Base-by-base conservation (phyloP, 2,888 invertebrate genomes). In the Scaptomyza caliginosa region DNA sequence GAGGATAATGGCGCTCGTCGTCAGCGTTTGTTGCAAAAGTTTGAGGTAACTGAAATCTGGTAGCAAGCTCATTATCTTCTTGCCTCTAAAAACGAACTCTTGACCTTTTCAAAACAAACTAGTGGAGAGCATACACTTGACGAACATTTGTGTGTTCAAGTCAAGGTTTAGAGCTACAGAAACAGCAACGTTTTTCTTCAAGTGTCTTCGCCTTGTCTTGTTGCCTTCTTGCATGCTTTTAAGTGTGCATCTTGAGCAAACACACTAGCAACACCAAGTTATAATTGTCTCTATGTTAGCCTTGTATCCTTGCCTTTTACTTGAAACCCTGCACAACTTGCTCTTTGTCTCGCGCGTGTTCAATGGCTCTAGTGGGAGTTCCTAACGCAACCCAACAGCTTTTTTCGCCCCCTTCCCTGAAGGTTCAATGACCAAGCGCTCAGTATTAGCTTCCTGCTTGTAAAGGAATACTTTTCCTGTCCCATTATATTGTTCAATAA, bases 21-120 rank as follows among this genome's bases (percentile, higher is more conserved):
- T 30, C 90, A 89, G 62, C 84, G 90, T 50, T 88, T 90, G 51
- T 69, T 90, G 56, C 90, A 91, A 59, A 90, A 91, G 74, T 91
- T 91, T 65, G 90, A 90, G 55, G 90, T 89, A 24, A 90, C 90
- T 8, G 90, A 90, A 67, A 90, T 90, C 67, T 90, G 90, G 90
- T 90, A 88, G 66, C 30, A 30, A 21, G 7, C 56, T 54, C 62
- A 67, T 75, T 67, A 68, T 28, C 52, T 73, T 60, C 51, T 58
- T 49, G 21, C 46, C 45, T 11, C 2, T 3, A 28, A 30, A 32
- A 21, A 21, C 2, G 79, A 77, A 11, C 17, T 28, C 80, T 87
- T 86, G 89, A 75, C 78, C 82, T 78, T 72, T 43, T 43, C 32
- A 2, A 38, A 32, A 42, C 23, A 54, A 38, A n/a, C n/a, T 17